Evolutionary conservation across 2,888 invertebrate genomes (phyloP), one percentile per base, ranked within the genome.

Genomic region (Chalcosyrphus nemorum): DNA sequence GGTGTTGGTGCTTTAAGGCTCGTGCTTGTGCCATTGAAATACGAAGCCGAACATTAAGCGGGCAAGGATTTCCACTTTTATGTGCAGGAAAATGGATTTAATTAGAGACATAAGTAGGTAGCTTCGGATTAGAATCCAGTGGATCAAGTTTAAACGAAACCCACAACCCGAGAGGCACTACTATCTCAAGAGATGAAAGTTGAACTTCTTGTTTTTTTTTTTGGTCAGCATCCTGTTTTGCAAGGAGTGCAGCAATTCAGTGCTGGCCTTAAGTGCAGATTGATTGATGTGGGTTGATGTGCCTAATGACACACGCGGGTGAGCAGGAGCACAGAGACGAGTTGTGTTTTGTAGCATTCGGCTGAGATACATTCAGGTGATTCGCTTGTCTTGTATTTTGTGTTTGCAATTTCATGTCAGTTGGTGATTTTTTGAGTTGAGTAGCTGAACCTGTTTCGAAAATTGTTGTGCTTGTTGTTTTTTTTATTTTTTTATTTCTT

Each of bases 241-340:
- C 71, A 68, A 54, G n/a, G n/a, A n/a, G n/a, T n/a, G n/a, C 52
- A 77, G 4, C 32, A 32, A 63, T 78, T 63, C 32, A 59, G 6
- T 43, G 50, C 19, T 50, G 54, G 41, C 59, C 61, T 54, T 29
- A 29, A 50, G 74, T 61, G 52, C 27, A 75, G 74, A 78, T 84
- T 84, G 84, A 84, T 84, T 78, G 84, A 84, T 84, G 80, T 84
- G 84, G 84, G 84, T 70, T 80, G 80, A 57, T 75, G 84, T 41
- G 68, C 82, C 78, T 72, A 84, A 84, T 84, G 82, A 84, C 77
- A 70, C 29, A 70, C 29, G 13, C n/a, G n/a, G n/a, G 68, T 15
- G 47, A 6, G 6, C 15, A 32, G 35, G 45, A 41, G 3, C 13
- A 7, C 32, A 54, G 1, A 13, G 13, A 2, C 38, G 13, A 13